phyloP scores from a whole-genome alignment of 2,113 vertebrate species.

The Tringa solitaria region DNA sequence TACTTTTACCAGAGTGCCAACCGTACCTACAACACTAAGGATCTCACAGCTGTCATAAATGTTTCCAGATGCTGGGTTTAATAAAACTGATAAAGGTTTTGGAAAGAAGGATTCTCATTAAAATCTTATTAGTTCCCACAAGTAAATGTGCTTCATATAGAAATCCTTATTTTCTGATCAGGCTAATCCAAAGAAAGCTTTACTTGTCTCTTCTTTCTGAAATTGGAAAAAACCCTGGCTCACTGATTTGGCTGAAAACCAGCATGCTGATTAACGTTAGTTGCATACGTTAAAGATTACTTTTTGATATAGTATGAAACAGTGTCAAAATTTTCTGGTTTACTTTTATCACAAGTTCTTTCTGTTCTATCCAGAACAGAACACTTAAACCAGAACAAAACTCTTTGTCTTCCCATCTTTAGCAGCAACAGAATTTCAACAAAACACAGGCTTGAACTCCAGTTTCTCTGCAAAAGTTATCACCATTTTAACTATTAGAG shows the following conservation, averaged over 20 bases:
- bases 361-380: not conserved
- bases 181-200: not conserved
- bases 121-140: not conserved
- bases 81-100: not conserved
- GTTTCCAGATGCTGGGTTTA: not conserved
- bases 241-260: not conserved
- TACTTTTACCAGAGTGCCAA: not conserved
- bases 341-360: not conserved
- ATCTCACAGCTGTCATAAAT: not conserved
- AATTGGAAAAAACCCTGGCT: not conserved
- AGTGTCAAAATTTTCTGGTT: not conserved
- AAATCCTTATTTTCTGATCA: not conserved
- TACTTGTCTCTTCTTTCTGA: not conserved
- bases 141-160: not conserved
- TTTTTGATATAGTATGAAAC: not conserved
- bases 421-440: not conserved
- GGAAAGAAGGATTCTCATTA: not conserved
- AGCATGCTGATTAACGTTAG: not conserved
- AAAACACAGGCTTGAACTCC: not conserved
- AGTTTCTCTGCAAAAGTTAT: not conserved
- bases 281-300: not conserved
- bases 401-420: not conserved
- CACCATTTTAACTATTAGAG: not conserved
- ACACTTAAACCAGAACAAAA: not conserved
- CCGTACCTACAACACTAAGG: not conserved